These are phyloP conservation scores for Rhynchonycteris naso DNA, from an alignment of 2,797 vertebrate genomes.

Conservation along the genomic window DNA sequence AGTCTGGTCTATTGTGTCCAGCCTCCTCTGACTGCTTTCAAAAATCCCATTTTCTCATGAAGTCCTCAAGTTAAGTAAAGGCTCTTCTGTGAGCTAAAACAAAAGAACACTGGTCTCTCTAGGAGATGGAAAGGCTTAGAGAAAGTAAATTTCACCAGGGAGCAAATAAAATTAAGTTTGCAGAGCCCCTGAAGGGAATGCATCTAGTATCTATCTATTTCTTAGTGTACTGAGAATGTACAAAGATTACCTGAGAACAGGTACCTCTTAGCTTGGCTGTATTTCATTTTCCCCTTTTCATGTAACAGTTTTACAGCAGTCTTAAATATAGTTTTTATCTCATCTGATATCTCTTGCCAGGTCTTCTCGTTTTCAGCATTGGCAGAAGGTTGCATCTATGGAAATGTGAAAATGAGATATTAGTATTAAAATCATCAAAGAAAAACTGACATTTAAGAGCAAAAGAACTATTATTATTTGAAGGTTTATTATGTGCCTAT, in stretches of 20 bases:
- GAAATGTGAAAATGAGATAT: constrained; percentile 60
- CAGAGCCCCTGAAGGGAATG: not conserved
- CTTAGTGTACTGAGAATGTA: not conserved
- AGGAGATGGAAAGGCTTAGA: not conserved
- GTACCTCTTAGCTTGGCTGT: constrained; percentile 95
- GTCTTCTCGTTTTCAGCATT: constrained; percentile 92
- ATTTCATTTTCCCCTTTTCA: constrained; percentile 97
- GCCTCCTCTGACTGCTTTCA: not conserved
- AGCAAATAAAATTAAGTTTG: not conserved
- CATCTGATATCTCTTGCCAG: constrained; percentile 96
- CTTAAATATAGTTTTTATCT: constrained; percentile 97
- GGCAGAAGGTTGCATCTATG: constrained; percentile 93
- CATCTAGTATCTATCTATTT: not conserved
- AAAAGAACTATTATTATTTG: not conserved
- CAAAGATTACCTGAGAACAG: constrained; percentile 94
- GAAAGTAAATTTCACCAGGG: not conserved
- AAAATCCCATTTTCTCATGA: constrained; percentile 43
- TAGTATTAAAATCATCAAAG: not conserved
- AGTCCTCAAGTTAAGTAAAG: not conserved
- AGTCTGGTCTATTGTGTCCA: not conserved
- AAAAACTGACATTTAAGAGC: not conserved
- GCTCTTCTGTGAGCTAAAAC: not conserved
- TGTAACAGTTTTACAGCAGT: constrained; percentile 94
- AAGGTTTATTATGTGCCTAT: not conserved
- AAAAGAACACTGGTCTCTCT: not conserved